Conservation (phyloP, 2,888 invertebrate genomes). For the Lasioglossum morio region DNA sequence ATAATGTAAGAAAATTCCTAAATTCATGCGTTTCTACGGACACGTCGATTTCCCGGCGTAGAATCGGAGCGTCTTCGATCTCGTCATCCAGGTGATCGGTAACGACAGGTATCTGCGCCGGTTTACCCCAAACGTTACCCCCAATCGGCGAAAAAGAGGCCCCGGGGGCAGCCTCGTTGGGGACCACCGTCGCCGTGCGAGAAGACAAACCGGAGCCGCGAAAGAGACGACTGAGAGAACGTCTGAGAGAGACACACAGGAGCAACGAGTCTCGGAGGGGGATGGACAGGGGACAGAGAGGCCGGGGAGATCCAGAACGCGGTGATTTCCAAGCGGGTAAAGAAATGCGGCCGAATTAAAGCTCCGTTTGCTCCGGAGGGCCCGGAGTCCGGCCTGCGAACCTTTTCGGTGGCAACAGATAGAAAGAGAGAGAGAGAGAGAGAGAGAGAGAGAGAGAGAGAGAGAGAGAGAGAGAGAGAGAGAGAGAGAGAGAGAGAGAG, state of each 20-base stretch:
- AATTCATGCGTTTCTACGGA: background rate
- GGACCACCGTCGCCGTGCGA: slow-evolving; percentile 60
- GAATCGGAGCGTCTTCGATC: slow-evolving; percentile 19
- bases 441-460: background rate
- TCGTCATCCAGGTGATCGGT: slow-evolving; percentile 18
- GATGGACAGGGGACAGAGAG: slow-evolving; percentile 26
- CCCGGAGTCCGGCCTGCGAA: slow-evolving; percentile 56
- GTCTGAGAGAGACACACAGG: background rate
- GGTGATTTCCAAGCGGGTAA: slow-evolving; percentile 70
- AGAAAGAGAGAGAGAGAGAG: slow-evolving; percentile 10
- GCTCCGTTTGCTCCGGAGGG: slow-evolving; percentile 72
- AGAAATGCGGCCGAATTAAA: slow-evolving; percentile 75
- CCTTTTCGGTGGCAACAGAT: slow-evolving; percentile 60
- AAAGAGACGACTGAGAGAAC: slow-evolving; percentile 28
- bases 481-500: slow-evolving; percentile 32
- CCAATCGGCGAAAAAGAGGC: slow-evolving; percentile 52
- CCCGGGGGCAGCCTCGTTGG: slow-evolving; percentile 62
- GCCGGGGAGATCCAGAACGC: slow-evolving; percentile 58
- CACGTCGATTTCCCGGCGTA: background rate
- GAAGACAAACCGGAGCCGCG: slow-evolving; percentile 59
- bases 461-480: slow-evolving; percentile 7
- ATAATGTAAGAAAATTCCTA: background rate
- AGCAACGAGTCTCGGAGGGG: background rate
- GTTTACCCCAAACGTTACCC: slow-evolving; percentile 60
- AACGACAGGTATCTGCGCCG: slow-evolving; percentile 56